A percentile compares a stretch with the other conserved stretches of the same genome.
phyloP scores from a whole-genome alignment of 2,888 invertebrate genomes.

The Apodemia duryi region DNA sequence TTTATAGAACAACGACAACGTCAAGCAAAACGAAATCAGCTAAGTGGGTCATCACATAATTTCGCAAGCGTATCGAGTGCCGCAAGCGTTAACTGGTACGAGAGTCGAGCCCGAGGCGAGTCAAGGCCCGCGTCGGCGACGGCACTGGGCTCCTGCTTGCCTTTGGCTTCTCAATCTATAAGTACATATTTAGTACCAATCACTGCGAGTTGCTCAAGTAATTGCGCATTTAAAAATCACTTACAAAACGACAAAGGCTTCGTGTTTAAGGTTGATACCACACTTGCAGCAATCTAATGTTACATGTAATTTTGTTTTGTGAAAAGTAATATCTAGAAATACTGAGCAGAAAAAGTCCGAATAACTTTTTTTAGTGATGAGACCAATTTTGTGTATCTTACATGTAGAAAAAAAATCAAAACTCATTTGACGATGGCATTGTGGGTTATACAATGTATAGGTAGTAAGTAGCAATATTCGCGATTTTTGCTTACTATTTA shows the following conservation, averaged over 20 bases:
- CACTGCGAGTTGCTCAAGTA: constrained; percentile 8
- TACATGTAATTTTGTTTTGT: neutral
- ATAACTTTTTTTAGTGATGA: no score
- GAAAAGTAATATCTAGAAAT: no score
- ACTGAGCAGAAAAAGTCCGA: no score
- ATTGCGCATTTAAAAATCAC: constrained; percentile 16
- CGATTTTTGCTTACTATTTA: no score
- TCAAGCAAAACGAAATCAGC: constrained; percentile 68
- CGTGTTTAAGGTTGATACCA: neutral
- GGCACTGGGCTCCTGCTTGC: constrained; percentile 79
- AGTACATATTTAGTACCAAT: constrained; percentile 18
- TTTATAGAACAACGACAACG: constrained; percentile 52
- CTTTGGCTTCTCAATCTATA: constrained; percentile 36
- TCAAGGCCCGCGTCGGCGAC: constrained; percentile 62
- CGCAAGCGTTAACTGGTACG: constrained; percentile 73
- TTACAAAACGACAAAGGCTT: constrained; percentile 8
- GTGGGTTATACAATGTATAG: no score
- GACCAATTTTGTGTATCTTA: no score
- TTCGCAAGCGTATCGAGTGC: constrained; percentile 76
- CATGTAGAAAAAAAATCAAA: no score
- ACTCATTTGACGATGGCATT: no score
- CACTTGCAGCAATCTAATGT: neutral
- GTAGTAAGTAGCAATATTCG: no score
- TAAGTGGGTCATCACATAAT: constrained; percentile 76
- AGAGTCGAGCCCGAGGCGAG: constrained; percentile 47